A percentile compares a stretch with the other conserved stretches of the same genome.
phyloP scores from a whole-genome alignment of 2,888 invertebrate genomes.

The Acleris cristana region DNA sequence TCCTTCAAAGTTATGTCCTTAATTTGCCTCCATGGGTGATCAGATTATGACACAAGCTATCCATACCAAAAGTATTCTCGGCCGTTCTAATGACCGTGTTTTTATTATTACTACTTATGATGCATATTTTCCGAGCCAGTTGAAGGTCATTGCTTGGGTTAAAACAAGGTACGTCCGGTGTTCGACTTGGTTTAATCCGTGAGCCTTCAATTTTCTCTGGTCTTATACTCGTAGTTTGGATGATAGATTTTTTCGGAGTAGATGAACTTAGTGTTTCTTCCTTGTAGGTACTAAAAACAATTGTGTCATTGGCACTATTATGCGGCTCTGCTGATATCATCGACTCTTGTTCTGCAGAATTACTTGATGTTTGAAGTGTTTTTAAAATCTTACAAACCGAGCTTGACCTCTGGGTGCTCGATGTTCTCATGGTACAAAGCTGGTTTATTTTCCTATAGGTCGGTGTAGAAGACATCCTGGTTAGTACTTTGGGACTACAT shows the following conservation, averaged over 20 bases:
- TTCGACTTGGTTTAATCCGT: neutral
- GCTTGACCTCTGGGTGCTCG: neutral
- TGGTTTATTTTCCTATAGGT: conserved; percentile 4
- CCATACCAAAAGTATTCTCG: neutral
- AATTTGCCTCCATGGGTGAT: conserved; percentile 1
- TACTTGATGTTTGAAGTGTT: neutral
- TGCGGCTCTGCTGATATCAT: neutral
- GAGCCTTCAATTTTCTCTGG: neutral
- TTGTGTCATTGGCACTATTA: neutral
- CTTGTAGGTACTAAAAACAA: neutral
- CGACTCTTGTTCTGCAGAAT: neutral
- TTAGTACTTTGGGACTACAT: neutral
- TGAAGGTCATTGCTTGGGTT: neutral
- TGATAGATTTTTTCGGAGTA: neutral
- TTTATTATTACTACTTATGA: conserved; percentile 1
- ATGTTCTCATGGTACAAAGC: neutral
- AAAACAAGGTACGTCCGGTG: neutral
- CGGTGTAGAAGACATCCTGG: conserved; percentile 1
- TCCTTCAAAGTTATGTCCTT: neutral
- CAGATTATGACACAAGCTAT: neutral
- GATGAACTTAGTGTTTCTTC: neutral
- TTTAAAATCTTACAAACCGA: neutral
- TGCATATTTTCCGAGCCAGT: neutral
- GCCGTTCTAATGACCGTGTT: conserved; percentile 1
- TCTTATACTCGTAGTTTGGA: neutral